Conservation (phyloP, 2,888 invertebrate genomes). For the Tenthredo mesomela region DNA sequence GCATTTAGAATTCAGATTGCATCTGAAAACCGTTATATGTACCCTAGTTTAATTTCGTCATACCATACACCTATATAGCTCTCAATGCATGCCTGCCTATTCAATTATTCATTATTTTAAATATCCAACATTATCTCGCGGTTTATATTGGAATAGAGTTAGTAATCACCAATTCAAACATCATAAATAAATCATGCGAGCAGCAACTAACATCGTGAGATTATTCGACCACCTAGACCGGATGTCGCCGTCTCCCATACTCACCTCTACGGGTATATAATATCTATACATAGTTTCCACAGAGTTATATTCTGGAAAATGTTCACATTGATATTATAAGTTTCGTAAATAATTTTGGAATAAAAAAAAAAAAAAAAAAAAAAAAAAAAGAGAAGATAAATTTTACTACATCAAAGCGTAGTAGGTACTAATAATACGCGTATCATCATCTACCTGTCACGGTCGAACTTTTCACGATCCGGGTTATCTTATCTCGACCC, state of each 20-base stretch:
- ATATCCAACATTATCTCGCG: not conserved
- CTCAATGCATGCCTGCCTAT: not conserved
- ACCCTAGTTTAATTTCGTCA: not conserved
- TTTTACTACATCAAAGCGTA: no score
- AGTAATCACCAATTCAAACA: not conserved
- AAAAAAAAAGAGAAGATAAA: no score
- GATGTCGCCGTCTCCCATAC: not conserved
- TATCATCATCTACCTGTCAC: conserved; percentile 26
- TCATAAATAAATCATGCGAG: not conserved
- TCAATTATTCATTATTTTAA: not conserved
- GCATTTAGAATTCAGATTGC: not conserved
- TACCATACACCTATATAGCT: no score
- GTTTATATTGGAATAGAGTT: not conserved
- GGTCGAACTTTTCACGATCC: conserved; percentile 26
- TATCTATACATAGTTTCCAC: not conserved
- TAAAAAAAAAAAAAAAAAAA: not conserved
- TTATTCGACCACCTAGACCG: not conserved
- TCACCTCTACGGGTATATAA: not conserved
- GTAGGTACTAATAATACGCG: not conserved
- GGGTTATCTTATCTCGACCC: conserved; percentile 48
- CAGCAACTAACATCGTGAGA: not conserved
- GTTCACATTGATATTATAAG: not conserved
- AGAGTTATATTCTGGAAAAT: not conserved
- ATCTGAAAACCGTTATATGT: not conserved
- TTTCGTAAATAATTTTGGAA: no score